phyloP scores from a whole-genome alignment of 2,797 vertebrate genomes.

The Arrhamphus sclerolepis region DNA sequence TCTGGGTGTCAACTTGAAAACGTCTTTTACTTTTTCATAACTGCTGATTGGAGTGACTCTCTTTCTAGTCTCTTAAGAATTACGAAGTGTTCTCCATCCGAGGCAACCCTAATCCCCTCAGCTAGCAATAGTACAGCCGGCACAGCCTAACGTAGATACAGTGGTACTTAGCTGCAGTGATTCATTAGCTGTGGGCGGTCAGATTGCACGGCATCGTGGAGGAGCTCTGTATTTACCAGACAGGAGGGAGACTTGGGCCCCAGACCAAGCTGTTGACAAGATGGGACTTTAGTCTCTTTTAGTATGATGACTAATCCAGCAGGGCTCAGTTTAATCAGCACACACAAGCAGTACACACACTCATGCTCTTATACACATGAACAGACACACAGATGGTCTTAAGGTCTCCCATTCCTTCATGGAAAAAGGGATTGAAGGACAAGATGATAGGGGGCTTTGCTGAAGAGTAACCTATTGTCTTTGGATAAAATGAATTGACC shows the following conservation, averaged over 20 bases:
- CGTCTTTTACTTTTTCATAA: slow-evolving; percentile 32
- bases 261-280: slow-evolving; percentile 72
- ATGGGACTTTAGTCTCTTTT: slow-evolving; percentile 68
- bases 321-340: slow-evolving; percentile 65
- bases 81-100: slow-evolving; percentile 52
- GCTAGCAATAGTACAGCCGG: slow-evolving; percentile 48
- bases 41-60: slow-evolving; percentile 41
- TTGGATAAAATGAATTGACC: slow-evolving; percentile 26
- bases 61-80: slow-evolving; percentile 61
- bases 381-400: slow-evolving; percentile 45
- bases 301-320: slow-evolving; percentile 74
- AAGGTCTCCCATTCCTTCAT: slow-evolving; percentile 37
- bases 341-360: slow-evolving; percentile 46
- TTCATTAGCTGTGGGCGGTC: slow-evolving; percentile 63
- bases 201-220: slow-evolving; percentile 55
- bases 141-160: slow-evolving; percentile 25
- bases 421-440: slow-evolving; percentile 51
- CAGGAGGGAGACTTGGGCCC: slow-evolving; percentile 57
- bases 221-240: slow-evolving; percentile 63
- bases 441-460: slow-evolving; percentile 44
- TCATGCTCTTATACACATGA: slow-evolving; percentile 18
- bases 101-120: slow-evolving; percentile 58
- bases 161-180: slow-evolving; percentile 64
- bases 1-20: slow-evolving; percentile 25
- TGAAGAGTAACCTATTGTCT: slow-evolving; percentile 27